Percentiles rank a stretch among this genome's conserved stretches.
phyloP scores from a whole-genome alignment of 2,888 invertebrate genomes.

The Lasioglossum figueresi region DNA sequence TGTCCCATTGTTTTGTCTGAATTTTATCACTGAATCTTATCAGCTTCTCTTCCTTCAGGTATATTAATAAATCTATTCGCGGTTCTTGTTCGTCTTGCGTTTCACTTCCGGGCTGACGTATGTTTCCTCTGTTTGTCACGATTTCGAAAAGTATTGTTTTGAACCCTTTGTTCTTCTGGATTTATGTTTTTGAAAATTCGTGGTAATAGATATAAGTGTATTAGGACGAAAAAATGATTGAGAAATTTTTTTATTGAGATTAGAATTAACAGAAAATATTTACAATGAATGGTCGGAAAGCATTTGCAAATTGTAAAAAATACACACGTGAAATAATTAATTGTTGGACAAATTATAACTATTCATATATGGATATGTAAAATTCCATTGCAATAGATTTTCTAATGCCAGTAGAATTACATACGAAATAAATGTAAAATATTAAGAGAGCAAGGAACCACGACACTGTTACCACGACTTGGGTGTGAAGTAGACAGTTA shows the following conservation, averaged over 20 bases:
- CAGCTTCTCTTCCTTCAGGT: neutral
- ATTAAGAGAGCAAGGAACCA: neutral
- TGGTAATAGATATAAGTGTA: neutral
- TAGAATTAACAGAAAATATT: neutral
- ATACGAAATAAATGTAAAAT: neutral
- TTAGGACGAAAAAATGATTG: neutral
- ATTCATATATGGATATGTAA: too few species aligned
- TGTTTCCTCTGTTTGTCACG: neutral
- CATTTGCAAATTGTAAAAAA: too few species aligned
- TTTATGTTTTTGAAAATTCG: too few species aligned
- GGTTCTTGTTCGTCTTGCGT: neutral
- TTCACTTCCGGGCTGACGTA: neutral
- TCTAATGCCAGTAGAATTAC: neutral
- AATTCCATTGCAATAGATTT: neutral
- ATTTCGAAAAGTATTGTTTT: neutral
- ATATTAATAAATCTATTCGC: neutral
- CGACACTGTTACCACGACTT: neutral
- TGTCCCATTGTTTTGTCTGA: neutral
- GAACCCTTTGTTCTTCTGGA: too few species aligned
- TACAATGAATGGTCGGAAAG: too few species aligned
- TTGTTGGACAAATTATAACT: too few species aligned
- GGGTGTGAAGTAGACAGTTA: neutral
- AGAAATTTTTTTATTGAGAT: neutral
- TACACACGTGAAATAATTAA: too few species aligned
- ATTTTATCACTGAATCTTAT: too few species aligned